These are phyloP conservation scores for Rhorus exstirpatorius DNA, from an alignment of 2,888 invertebrate species.

Conservation along the genomic window DNA sequence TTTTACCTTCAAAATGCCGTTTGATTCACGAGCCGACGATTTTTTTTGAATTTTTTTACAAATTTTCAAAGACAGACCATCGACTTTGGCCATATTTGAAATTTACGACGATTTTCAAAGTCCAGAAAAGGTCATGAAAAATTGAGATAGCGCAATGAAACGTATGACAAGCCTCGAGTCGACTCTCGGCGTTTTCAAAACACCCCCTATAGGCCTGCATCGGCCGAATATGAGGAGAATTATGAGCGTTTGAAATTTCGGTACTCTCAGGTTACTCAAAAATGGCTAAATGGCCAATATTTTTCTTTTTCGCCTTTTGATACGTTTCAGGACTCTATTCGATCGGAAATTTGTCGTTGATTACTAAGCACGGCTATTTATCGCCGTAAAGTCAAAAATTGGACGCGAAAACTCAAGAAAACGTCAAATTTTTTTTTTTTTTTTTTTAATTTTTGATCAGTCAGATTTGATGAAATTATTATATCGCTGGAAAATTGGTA, in stretches of 20 bases:
- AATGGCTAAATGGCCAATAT: no score
- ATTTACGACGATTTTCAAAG: neutral
- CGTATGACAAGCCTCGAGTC: no score
- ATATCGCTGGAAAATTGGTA: constrained; percentile 73
- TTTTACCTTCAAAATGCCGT: neutral
- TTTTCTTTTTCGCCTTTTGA: no score
- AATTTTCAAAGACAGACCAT: neutral
- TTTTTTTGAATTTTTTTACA: neutral
- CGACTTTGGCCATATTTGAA: no score
- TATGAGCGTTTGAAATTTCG: no score
- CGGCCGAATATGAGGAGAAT: no score
- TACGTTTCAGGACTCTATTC: no score
- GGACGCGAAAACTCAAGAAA: no score
- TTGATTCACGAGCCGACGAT: neutral
- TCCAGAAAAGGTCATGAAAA: neutral
- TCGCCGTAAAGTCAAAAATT: neutral
- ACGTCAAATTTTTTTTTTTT: no score
- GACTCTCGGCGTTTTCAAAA: neutral
- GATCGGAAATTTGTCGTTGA: no score
- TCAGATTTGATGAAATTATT: neutral
- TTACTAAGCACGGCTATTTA: no score
- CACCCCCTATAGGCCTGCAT: neutral
- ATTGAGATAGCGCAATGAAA: neutral
- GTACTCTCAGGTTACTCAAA: no score
- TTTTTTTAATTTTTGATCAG: neutral